These are phyloP conservation scores for Muntiacus muntjak DNA, from an alignment of 2,113 vertebrate species.

Conservation along the genomic window DNA sequence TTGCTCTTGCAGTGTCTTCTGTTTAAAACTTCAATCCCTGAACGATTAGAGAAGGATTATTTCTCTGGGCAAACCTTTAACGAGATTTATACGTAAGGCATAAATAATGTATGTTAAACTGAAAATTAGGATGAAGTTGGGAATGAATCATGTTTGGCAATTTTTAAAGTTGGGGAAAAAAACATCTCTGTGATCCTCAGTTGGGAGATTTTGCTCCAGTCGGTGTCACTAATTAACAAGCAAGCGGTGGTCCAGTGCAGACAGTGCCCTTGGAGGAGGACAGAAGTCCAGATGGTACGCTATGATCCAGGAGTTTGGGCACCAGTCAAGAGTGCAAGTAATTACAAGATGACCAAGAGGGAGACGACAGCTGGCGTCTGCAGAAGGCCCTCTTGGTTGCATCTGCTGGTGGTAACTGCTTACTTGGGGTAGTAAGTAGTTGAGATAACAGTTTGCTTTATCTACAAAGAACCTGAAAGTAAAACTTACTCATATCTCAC, in stretches of 20 bases:
- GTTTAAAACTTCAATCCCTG: slow-evolving; percentile 26
- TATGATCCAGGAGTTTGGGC: slow-evolving; percentile 49
- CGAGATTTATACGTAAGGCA: slow-evolving; percentile 41
- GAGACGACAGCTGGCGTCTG: neutral
- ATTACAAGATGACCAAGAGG: slow-evolving; percentile 56
- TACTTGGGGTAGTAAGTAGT: neutral
- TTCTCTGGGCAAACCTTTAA: neutral
- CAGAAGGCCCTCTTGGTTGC: neutral
- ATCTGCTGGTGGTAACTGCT: neutral
- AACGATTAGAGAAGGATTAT: slow-evolving; percentile 25
- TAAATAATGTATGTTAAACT: slow-evolving; percentile 53
- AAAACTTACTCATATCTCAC: neutral
- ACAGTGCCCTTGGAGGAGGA: slow-evolving; percentile 41
- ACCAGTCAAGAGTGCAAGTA: slow-evolving; percentile 54
- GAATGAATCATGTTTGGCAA: slow-evolving; percentile 63
- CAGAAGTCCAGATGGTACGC: slow-evolving; percentile 75
- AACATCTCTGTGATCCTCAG: slow-evolving; percentile 47
- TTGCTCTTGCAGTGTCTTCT: neutral
- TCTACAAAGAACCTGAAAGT: neutral
- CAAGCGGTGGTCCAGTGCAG: slow-evolving; percentile 34
- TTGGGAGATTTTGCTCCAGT: slow-evolving; percentile 48
- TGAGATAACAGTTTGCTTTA: neutral
- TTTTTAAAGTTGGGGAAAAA: neutral
- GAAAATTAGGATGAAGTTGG: slow-evolving; percentile 47
- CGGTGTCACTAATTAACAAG: slow-evolving; percentile 69